Conservation (phyloP, 1,140 invertebrate species). For the Macrostomum lignano region DNA sequence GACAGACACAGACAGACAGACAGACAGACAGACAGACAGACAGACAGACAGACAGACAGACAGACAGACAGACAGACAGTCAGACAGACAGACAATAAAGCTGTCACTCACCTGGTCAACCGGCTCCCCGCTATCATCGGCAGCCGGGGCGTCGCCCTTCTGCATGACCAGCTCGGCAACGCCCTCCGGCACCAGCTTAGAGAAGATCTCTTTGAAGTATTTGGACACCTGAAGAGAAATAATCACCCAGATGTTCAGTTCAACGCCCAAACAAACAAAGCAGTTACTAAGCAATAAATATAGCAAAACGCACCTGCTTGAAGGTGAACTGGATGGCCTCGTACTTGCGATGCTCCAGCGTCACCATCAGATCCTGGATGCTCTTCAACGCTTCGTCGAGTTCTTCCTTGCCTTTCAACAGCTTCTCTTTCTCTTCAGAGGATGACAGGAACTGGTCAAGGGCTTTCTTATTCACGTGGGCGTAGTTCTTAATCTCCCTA, state of each 20-base stretch:
- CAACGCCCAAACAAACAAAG: neutral
- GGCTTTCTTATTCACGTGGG: slow-evolving; percentile 95
- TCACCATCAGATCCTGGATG: slow-evolving; percentile 73
- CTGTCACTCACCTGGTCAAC: neutral
- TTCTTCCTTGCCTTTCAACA: slow-evolving; percentile 79
- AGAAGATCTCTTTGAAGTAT: slow-evolving; percentile 91
- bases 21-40: no score
- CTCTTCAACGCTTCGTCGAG: slow-evolving; percentile 65
- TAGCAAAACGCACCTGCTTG: slow-evolving; percentile 38
- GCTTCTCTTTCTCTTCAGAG: slow-evolving; percentile 82
- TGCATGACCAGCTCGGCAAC: slow-evolving; percentile 64
- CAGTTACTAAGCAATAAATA: neutral
- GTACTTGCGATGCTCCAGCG: slow-evolving; percentile 73
- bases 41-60: no score
- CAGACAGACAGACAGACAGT: no score
- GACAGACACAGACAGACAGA: no score
- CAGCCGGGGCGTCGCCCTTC: slow-evolving; percentile 28
- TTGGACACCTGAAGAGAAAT: slow-evolving; percentile 43
- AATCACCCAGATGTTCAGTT: slow-evolving; percentile 2
- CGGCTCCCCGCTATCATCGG: neutral
- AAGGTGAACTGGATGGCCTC: slow-evolving; percentile 90
- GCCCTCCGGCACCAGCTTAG: slow-evolving; percentile 79
- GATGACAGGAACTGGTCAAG: slow-evolving; percentile 95
- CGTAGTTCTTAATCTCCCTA: slow-evolving; percentile 84
- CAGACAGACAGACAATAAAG: no score